Evolutionary conservation across 2,888 invertebrate genomes (phyloP).

Genomic region (Slavum lentiscoides): DNA sequence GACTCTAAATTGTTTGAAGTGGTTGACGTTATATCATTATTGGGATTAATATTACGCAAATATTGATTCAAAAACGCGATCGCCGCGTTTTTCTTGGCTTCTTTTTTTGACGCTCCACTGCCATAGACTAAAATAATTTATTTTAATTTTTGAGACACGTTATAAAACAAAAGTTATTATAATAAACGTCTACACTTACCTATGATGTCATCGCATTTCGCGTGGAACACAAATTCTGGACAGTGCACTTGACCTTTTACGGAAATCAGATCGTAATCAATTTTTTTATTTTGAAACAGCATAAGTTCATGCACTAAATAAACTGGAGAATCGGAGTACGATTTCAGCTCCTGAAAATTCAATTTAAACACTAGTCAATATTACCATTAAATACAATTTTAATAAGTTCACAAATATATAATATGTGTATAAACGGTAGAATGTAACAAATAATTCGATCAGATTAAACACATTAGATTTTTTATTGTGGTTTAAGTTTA

Average conservation of each 20-base stretch:
- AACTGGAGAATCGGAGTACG: slow-evolving; percentile 5
- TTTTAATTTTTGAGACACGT: neutral
- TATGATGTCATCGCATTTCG: slow-evolving; percentile 76
- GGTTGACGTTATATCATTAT: slow-evolving; percentile 10
- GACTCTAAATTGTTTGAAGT: neutral
- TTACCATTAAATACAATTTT: too few relatives aligned
- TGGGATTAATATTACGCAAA: slow-evolving; percentile 69
- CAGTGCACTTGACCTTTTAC: slow-evolving; percentile 96
- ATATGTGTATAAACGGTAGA: too few relatives aligned
- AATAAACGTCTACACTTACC: slow-evolving; percentile 72
- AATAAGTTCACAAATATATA: too few relatives aligned
- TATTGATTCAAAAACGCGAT: slow-evolving; percentile 76
- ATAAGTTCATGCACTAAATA: slow-evolving; percentile 16
- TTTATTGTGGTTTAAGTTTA: too few relatives aligned
- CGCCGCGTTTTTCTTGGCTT: slow-evolving; percentile 95
- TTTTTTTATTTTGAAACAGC: neutral
- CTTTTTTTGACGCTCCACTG: slow-evolving; percentile 88
- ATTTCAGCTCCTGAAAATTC: neutral
- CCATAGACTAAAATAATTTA: neutral
- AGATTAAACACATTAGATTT: too few relatives aligned
- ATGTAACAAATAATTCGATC: too few relatives aligned
- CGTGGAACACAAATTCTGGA: slow-evolving; percentile 92
- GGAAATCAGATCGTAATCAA: slow-evolving; percentile 88
- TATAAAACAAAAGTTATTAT: neutral
- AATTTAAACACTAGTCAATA: too few relatives aligned